Evolutionary conservation across 2,888 invertebrate genomes (phyloP), one percentile per base, ranked within the genome.

Genomic region (Lasioglossum marginatum): DNA sequence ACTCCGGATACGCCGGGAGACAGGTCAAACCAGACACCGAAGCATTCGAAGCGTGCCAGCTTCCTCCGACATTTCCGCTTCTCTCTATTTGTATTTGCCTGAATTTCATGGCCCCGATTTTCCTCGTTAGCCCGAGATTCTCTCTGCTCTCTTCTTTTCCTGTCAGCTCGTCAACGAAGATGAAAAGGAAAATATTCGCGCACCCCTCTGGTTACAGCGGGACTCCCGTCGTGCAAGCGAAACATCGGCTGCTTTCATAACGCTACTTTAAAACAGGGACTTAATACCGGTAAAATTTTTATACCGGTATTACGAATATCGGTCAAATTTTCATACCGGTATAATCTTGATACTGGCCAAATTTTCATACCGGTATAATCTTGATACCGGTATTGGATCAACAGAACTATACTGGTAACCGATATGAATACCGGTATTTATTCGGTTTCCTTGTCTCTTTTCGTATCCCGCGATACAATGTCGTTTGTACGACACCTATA

Each of bases 11-110:
- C 82, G 66, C 77, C 16, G 76, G 52, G 88, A 83, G 85, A 82
- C 86, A 86, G 83, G 80, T 85, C 88, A 77, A 86, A 84, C 82
- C 82, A 81, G 78, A 82, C 63, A 83, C 76, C 80, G 79, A 79
- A 76, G 73, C 63, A 86, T 88, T 83, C 79, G 85, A 82, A 85
- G 79, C 83, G 78, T 87, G 78, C 82, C 81, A 73, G 82, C 66
- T 57, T 70, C 74, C 66, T 19, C 77, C 57, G 19, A 34, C 74
- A 40, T 68, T 84, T 60, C 60, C 74, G 66, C 40, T 77, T 34
- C 66, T 74, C 81, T 72, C 63, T 78, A 57, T 86, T 81, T 81
- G 72, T 83, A 72, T 83, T 66, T 72, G 73, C 77, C 74, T 76
- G 79, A 77, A 71, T 82, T 81, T 78, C 86, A 63, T 78, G 87